phyloP scores from a whole-genome alignment of 2,888 invertebrate genomes.

The Minunthozetes semirufus region DNA sequence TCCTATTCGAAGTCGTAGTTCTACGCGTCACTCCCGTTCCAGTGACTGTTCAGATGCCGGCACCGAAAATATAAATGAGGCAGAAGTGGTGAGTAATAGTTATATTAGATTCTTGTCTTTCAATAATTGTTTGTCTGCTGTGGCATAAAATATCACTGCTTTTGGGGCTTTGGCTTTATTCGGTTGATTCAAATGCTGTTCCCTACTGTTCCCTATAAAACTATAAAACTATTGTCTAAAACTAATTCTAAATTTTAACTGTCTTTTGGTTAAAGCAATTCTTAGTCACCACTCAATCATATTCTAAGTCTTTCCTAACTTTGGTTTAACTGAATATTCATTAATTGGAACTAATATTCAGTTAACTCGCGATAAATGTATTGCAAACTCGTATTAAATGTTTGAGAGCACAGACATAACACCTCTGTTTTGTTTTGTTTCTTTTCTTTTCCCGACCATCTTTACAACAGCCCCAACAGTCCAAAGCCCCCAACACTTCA shows the following conservation, averaged over 20 bases:
- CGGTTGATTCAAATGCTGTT: too few species aligned
- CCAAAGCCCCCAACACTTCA: conserved; percentile 8
- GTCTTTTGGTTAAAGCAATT: neutral
- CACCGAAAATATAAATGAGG: neutral
- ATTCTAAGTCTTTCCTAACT: neutral
- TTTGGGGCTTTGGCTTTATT: conserved; percentile 11
- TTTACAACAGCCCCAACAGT: conserved; percentile 8
- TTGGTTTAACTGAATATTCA: conserved; percentile 5
- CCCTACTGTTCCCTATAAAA: neutral
- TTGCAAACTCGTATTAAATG: neutral
- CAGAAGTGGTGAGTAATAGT: conserved; percentile 21
- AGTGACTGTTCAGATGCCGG: conserved; percentile 30
- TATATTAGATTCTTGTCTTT: neutral
- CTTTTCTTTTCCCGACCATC: neutral
- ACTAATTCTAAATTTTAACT: neutral
- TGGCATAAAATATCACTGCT: neutral
- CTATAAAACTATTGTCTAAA: neutral
- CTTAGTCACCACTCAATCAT: neutral
- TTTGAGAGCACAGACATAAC: conserved; percentile 9
- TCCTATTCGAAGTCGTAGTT: conserved; percentile 41
- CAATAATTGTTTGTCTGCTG: neutral
- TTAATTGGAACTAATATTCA: neutral
- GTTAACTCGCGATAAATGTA: neutral
- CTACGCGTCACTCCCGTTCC: conserved; percentile 33
- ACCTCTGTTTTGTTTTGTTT: conserved; percentile 10